These are phyloP conservation scores for Gonocerus acuteangulatus DNA, from an alignment of 2,888 invertebrate species.

Conservation along the genomic window DNA sequence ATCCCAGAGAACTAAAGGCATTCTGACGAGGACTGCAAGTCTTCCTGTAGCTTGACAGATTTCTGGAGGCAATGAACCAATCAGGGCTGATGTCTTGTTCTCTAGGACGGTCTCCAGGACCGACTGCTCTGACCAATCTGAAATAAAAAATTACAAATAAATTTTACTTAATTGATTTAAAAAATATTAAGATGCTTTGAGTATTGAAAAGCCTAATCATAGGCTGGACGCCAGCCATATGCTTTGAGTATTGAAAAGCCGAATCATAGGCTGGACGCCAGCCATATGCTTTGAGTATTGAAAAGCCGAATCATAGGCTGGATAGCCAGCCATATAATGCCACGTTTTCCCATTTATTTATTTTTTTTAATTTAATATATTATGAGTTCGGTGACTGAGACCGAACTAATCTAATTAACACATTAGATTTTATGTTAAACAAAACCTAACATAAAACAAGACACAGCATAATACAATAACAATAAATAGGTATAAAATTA, in stretches of 20 bases:
- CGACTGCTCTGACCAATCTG: conserved; percentile 4
- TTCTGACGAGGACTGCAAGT: conserved; percentile 23
- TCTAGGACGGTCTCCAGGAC: conserved; percentile 30
- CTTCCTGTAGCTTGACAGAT: conserved; percentile 29
- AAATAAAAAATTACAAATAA: background rate
- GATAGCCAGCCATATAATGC: no score
- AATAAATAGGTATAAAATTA: no score
- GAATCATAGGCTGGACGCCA: no score
- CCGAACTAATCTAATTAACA: no score
- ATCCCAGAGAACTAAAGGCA: conserved; percentile 31
- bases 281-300: no score
- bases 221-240: background rate
- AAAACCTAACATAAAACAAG: no score
- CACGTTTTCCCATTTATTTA: no score
- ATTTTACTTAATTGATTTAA: background rate
- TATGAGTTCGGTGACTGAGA: no score
- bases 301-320: no score
- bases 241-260: background rate
- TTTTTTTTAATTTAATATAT: no score
- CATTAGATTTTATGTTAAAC: no score
- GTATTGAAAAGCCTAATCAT: background rate
- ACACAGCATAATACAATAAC: no score
- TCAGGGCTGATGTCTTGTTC: conserved; percentile 28
- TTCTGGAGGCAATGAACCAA: conserved; percentile 29
- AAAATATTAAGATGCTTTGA: background rate